Percentiles rank a stretch among this genome's conserved stretches.
phyloP scores from a whole-genome alignment of 2,797 vertebrate genomes.

The Aulostomus chinensis region DNA sequence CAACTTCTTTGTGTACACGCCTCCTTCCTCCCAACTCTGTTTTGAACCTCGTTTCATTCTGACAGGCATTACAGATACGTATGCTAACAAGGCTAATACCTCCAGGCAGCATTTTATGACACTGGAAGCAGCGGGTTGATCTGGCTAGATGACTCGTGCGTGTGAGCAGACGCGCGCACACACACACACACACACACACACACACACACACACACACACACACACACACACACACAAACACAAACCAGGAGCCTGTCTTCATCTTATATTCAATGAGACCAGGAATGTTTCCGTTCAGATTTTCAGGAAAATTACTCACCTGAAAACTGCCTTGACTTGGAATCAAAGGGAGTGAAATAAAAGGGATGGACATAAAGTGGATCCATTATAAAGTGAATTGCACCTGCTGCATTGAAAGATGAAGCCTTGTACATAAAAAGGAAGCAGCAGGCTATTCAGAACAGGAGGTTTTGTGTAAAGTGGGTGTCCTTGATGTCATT shows the following conservation, averaged over 20 bases:
- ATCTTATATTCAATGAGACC: constrained; percentile 17
- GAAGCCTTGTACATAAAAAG: constrained; percentile 18
- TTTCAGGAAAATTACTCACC: not conserved
- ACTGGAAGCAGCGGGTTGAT: constrained; percentile 55
- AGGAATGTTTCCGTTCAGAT: constrained; percentile 21
- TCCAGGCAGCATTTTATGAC: constrained; percentile 59
- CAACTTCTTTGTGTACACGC: constrained; percentile 50
- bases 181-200: not conserved
- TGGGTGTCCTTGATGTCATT: constrained; percentile 36
- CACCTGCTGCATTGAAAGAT: constrained; percentile 23
- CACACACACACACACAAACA: not conserved
- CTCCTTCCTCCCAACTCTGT: constrained; percentile 46
- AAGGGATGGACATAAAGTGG: constrained; percentile 15
- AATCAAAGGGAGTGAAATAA: constrained; percentile 31
- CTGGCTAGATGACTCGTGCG: constrained; percentile 29
- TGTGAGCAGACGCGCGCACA: not conserved
- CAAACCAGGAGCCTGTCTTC: constrained; percentile 1
- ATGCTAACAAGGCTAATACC: constrained; percentile 73
- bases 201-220: not conserved
- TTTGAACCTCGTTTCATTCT: constrained; percentile 56
- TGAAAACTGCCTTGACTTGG: constrained; percentile 17
- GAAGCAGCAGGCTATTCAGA: constrained; percentile 24
- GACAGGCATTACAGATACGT: constrained; percentile 71
- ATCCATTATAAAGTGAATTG: constrained; percentile 33
- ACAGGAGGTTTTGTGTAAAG: constrained; percentile 11